These are phyloP conservation scores for Danaus plexippus DNA, from an alignment of 1,140 invertebrate species.

Conservation along the genomic window DNA sequence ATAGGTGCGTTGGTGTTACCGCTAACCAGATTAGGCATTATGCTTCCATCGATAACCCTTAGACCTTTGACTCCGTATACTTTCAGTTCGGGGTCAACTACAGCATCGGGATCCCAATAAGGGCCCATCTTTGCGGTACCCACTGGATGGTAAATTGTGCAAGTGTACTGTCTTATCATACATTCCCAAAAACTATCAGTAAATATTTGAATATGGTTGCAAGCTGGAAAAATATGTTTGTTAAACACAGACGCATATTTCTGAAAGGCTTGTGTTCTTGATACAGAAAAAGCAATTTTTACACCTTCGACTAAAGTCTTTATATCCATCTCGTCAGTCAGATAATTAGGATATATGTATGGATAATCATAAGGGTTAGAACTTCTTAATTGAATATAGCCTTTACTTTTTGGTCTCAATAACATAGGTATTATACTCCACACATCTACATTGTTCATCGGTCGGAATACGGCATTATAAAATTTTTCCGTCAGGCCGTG, in stretches of 20 bases:
- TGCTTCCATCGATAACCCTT: slow-evolving; percentile 88
- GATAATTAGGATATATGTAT: slow-evolving; percentile 93
- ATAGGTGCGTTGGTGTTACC: slow-evolving; percentile 88
- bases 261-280: slow-evolving; percentile 80
- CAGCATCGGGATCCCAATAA: slow-evolving; percentile 85
- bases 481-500: slow-evolving; percentile 83
- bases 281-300: slow-evolving; percentile 83
- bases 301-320: slow-evolving; percentile 87
- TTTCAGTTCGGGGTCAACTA: slow-evolving; percentile 86
- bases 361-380: slow-evolving; percentile 92
- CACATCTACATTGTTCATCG: slow-evolving; percentile 83
- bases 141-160: slow-evolving; percentile 89
- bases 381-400: slow-evolving; percentile 83
- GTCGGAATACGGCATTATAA: slow-evolving; percentile 81
- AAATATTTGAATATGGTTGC: slow-evolving; percentile 75
- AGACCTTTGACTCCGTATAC: slow-evolving; percentile 86
- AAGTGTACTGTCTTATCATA: slow-evolving; percentile 85
- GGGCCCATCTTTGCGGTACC: slow-evolving; percentile 96
- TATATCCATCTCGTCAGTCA: slow-evolving; percentile 85
- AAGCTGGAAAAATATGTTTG: slow-evolving; percentile 79
- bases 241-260: slow-evolving; percentile 80
- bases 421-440: slow-evolving; percentile 91
- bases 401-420: slow-evolving; percentile 84
- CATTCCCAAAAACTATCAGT: slow-evolving; percentile 87
- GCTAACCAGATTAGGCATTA: slow-evolving; percentile 87